Conservation (phyloP, 2,797 vertebrate species). For the Scleropages formosus region DNA sequence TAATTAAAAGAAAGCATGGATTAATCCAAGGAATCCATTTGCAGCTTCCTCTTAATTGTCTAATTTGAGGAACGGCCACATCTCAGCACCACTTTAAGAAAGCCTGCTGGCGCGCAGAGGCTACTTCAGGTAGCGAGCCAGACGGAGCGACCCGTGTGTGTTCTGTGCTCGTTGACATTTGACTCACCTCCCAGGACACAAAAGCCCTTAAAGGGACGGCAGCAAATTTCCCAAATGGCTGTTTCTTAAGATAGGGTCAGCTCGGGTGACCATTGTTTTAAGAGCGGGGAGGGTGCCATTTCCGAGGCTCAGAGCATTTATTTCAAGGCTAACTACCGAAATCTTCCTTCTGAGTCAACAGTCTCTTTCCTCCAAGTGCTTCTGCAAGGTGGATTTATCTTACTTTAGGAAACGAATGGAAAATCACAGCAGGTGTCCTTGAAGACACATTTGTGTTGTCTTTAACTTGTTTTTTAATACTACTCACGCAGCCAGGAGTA, state of each 20-base stretch:
- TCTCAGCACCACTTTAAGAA: too few species aligned
- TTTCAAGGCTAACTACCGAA: neutral
- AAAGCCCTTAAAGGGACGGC: neutral
- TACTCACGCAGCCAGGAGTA: neutral
- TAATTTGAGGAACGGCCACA: too few species aligned
- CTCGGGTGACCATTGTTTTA: neutral
- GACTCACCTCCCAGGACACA: neutral
- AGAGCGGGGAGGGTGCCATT: neutral
- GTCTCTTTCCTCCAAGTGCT: neutral
- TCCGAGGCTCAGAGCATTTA: neutral
- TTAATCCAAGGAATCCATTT: too few species aligned
- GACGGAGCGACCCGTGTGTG: neutral
- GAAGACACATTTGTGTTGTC: neutral
- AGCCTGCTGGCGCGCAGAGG: too few species aligned
- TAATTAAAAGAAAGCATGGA: too few species aligned
- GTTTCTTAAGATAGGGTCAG: neutral
- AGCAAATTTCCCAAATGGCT: neutral
- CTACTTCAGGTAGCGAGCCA: too few species aligned
- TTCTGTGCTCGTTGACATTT: neutral
- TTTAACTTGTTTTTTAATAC: neutral
- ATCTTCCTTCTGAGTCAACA: neutral
- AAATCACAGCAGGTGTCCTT: neutral
- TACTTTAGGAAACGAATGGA: too few species aligned
- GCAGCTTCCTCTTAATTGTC: too few species aligned
- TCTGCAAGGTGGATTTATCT: neutral